A percentile compares a stretch with the other conserved stretches of the same genome.
These are phyloP conservation scores for Hirtodrosophila alboralis DNA, from an alignment of 2,888 invertebrate species.

Conservation along the genomic window DNA sequence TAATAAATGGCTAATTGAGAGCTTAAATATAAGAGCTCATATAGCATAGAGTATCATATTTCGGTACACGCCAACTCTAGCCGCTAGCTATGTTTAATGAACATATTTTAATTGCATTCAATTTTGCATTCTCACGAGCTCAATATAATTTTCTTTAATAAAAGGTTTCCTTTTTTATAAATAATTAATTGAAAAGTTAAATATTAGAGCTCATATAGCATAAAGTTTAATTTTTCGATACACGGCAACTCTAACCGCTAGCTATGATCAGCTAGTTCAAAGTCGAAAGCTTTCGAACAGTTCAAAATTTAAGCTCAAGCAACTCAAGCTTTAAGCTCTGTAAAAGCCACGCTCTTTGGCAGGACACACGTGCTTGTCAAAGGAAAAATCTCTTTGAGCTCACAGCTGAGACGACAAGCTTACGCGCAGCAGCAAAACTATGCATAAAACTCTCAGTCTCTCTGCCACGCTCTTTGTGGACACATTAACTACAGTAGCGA, in stretches of 20 bases:
- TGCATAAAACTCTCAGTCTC: neutral
- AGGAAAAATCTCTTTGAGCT: constrained; percentile 38
- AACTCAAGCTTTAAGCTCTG: constrained; percentile 51
- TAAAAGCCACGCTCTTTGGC: constrained; percentile 13
- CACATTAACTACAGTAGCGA: neutral
- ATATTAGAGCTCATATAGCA: too few species aligned
- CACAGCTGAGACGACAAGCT: constrained; percentile 22
- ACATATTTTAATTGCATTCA: too few species aligned
- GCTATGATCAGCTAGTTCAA: constrained; percentile 30
- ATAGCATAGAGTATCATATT: too few species aligned
- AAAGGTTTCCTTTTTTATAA: too few species aligned
- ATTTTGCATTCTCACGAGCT: too few species aligned
- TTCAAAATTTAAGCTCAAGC: constrained; percentile 6
- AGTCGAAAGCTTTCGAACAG: neutral
- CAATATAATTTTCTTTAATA: too few species aligned
- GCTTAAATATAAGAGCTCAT: too few species aligned
- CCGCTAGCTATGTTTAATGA: too few species aligned
- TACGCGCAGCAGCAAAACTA: constrained; percentile 63
- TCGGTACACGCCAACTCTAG: too few species aligned
- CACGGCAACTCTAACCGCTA: constrained; percentile 1
- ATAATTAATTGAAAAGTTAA: too few species aligned
- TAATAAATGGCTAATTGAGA: too few species aligned
- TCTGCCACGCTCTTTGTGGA: constrained; percentile 1
- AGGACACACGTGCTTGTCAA: constrained; percentile 62
- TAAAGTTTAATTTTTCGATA: too few species aligned